phyloP scores from a whole-genome alignment of 2,888 invertebrate genomes.

The Syrphus vitripennis region DNA sequence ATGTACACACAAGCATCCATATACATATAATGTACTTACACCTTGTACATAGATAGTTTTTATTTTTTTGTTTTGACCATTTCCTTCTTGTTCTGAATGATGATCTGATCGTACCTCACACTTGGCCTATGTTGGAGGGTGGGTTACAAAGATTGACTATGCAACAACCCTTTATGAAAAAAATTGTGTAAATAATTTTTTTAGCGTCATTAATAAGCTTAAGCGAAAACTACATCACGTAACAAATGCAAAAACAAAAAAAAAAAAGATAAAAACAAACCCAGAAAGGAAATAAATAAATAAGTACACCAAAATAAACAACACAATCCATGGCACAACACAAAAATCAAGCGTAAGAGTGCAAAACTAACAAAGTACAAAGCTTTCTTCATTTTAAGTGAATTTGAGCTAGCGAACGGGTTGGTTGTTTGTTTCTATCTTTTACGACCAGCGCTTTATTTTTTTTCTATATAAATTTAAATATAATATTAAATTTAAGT shows the following conservation, averaged over 20 bases:
- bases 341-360: conserved; percentile 48
- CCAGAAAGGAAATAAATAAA: conserved; percentile 46
- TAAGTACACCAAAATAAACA: conserved; percentile 62
- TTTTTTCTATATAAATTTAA: not conserved
- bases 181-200: conserved; percentile 57
- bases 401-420: conserved; percentile 67
- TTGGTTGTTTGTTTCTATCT: conserved; percentile 36
- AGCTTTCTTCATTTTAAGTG: conserved; percentile 67
- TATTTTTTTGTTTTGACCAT: conserved; percentile 40
- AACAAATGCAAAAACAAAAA: conserved; percentile 41
- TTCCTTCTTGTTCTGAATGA: conserved; percentile 3
- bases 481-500: not conserved
- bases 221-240: conserved; percentile 63
- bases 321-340: conserved; percentile 36
- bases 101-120: conserved; percentile 25
- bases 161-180: conserved; percentile 48
- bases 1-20: not conserved
- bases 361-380: conserved; percentile 47
- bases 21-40: not conserved
- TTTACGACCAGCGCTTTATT: conserved; percentile 7
- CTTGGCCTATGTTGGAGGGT: not conserved
- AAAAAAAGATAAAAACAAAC: conserved; percentile 28
- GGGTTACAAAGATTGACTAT: not conserved
- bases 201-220: conserved; percentile 72
- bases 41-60: conserved; percentile 8